These are phyloP conservation scores for Drosophila ironensis DNA, from an alignment of 1,140 invertebrate genomes.

Conservation along the genomic window DNA sequence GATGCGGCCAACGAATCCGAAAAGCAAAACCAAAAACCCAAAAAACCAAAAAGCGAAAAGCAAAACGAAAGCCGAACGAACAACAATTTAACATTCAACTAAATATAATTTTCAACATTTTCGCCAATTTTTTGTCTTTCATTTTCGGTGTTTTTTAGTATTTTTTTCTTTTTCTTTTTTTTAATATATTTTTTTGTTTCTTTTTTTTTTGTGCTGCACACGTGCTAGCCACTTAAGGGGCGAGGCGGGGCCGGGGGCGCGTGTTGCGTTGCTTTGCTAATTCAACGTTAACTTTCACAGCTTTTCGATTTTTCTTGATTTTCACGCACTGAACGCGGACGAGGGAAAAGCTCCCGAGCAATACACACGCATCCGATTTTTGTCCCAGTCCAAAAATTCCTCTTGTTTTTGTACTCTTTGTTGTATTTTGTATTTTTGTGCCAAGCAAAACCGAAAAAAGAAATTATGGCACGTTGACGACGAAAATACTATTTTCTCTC, in stretches of 20 bases:
- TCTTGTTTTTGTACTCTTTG: conserved; percentile 33
- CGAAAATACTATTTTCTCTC: conserved; percentile 45
- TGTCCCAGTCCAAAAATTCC: conserved; percentile 45
- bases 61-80: conserved; percentile 33
- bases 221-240: conserved; percentile 40
- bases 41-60: conserved; percentile 12
- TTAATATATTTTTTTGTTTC: conserved; percentile 1
- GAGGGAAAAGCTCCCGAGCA: conserved; percentile 44
- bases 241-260: not conserved
- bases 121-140: conserved; percentile 16
- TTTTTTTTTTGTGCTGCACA: conserved; percentile 46
- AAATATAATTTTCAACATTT: conserved; percentile 17
- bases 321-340: conserved; percentile 56
- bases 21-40: conserved; percentile 5
- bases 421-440: conserved; percentile 39
- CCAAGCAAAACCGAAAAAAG: conserved; percentile 55
- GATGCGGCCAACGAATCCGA: conserved; percentile 15
- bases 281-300: conserved; percentile 65
- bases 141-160: conserved; percentile 1
- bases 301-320: too few relatives aligned
- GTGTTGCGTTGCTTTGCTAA: conserved; percentile 29
- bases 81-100: conserved; percentile 45
- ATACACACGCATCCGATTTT: conserved; percentile 10
- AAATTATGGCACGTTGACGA: conserved; percentile 69
- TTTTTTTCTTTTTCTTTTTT: not conserved